Percentiles rank a stretch among this genome's conserved stretches.
phyloP scores from a whole-genome alignment of 2,113 vertebrate genomes.

The Columbina picui region DNA sequence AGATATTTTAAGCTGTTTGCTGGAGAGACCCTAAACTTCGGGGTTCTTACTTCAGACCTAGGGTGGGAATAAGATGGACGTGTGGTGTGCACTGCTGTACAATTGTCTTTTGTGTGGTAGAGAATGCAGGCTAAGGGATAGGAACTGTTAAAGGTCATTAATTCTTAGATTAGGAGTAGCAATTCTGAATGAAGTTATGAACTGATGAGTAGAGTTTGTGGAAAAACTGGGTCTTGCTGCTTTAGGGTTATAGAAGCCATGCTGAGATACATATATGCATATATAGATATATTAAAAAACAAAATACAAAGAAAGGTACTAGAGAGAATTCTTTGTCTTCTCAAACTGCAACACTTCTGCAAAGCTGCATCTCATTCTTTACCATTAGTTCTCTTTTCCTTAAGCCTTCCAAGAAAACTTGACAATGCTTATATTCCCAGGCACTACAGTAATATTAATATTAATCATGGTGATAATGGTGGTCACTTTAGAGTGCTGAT shows the following conservation, averaged over 20 bases:
- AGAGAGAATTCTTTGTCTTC: neutral
- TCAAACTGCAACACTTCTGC: neutral
- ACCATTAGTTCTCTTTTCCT: neutral
- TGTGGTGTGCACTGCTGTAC: neutral
- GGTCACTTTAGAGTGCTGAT: neutral
- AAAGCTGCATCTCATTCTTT: neutral
- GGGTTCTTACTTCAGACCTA: neutral
- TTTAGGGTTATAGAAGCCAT: neutral
- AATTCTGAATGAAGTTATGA: neutral
- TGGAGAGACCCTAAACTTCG: neutral
- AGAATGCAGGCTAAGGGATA: neutral
- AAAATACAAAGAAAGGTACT: neutral
- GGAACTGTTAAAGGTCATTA: neutral
- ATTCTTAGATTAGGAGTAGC: neutral
- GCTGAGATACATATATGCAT: neutral
- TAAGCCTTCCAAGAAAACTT: neutral
- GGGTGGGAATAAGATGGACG: neutral
- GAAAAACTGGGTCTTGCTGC: neutral
- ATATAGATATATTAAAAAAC: neutral
- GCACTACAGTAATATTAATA: neutral
- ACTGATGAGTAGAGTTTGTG: neutral
- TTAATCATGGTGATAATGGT: neutral
- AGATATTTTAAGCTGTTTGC: neutral
- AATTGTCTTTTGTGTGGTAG: neutral
- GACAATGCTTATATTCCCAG: neutral